phyloP scores from a whole-genome alignment of 2,888 invertebrate genomes.

The Drosophila neutralis region DNA sequence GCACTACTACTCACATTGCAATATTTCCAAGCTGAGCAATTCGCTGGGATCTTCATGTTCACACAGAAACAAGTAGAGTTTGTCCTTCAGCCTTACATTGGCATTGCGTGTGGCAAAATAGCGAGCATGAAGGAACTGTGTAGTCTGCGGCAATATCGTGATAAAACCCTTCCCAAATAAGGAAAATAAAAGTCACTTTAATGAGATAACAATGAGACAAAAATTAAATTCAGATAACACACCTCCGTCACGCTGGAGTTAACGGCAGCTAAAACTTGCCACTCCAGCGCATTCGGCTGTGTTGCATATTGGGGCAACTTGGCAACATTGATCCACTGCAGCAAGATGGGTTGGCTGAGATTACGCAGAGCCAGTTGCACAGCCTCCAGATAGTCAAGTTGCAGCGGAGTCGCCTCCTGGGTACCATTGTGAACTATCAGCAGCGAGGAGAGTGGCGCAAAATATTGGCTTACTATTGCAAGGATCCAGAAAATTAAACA shows the following conservation, averaged over 20 bases:
- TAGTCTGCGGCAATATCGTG: constrained; percentile 76
- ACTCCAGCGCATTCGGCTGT: constrained; percentile 46
- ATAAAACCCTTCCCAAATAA: constrained; percentile 79
- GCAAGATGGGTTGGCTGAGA: constrained; percentile 50
- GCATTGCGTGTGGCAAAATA: constrained; percentile 83
- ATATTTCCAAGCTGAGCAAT: constrained; percentile 72
- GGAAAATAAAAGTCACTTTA: neutral
- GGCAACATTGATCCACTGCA: constrained; percentile 82
- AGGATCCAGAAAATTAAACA: neutral
- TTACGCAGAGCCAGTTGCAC: constrained; percentile 66
- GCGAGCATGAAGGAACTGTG: constrained; percentile 78
- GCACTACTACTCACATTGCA: constrained; percentile 80
- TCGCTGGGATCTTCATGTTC: constrained; percentile 75
- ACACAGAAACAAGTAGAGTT: constrained; percentile 82
- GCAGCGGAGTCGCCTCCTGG: constrained; percentile 39
- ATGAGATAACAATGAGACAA: neutral
- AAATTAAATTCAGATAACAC: constrained; percentile 3
- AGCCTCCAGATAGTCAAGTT: constrained; percentile 74
- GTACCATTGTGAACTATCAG: constrained; percentile 77
- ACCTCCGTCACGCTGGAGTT: constrained; percentile 79
- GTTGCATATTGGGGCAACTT: constrained; percentile 43
- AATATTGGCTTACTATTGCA: constrained; percentile 75
- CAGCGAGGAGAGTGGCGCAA: constrained; percentile 73
- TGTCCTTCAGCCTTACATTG: constrained; percentile 82
- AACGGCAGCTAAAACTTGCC: constrained; percentile 72